These are phyloP conservation scores for Craseonycteris thonglongyai DNA, from an alignment of 2,113 vertebrate genomes.

Conservation along the genomic window DNA sequence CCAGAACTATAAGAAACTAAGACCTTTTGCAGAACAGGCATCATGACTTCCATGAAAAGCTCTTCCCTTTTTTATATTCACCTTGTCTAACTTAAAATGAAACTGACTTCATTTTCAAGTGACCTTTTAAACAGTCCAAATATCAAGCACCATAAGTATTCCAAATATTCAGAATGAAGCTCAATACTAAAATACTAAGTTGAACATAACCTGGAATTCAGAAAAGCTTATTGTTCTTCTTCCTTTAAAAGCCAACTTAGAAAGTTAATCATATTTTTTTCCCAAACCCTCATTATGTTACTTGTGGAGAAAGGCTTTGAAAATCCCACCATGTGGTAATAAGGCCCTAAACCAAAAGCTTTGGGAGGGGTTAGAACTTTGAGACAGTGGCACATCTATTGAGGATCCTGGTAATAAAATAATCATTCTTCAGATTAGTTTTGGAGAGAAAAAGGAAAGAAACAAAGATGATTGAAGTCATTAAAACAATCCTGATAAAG, in stretches of 20 bases:
- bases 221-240: conserved; percentile 9
- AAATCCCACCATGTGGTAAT: not conserved
- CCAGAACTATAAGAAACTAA: conserved; percentile 43
- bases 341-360: not conserved
- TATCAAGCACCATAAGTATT: conserved; percentile 71
- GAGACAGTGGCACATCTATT: not conserved
- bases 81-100: conserved; percentile 24
- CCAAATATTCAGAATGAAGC: conserved; percentile 58
- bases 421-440: conserved; percentile 75
- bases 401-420: conserved; percentile 54
- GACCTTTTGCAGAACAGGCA: conserved; percentile 51
- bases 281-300: not conserved
- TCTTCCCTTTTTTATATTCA: conserved; percentile 60
- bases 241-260: conserved; percentile 9
- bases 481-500: not conserved
- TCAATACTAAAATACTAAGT: conserved; percentile 56
- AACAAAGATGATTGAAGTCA: conserved; percentile 2
- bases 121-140: conserved; percentile 74
- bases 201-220: not conserved
- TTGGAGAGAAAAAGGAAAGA: conserved; percentile 67
- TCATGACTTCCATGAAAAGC: conserved; percentile 69
- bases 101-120: conserved; percentile 70
- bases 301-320: not conserved
- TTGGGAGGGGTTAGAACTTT: not conserved
- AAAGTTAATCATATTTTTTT: conserved; percentile 30